phyloP scores from a whole-genome alignment of 2,797 vertebrate genomes.

The Enoplosus armatus region DNA sequence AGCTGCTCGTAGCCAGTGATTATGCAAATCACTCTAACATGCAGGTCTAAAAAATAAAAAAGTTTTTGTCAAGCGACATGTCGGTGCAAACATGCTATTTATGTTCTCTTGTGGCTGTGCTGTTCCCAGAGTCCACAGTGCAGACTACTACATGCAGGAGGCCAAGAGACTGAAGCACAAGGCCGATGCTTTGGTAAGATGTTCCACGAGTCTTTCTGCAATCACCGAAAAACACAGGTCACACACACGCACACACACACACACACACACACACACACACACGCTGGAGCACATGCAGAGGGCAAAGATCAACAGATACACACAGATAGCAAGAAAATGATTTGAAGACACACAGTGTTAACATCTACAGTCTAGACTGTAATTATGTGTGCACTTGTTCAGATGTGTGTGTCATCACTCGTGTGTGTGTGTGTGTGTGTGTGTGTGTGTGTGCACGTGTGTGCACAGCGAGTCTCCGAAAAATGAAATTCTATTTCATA shows the following conservation, averaged over 20 bases:
- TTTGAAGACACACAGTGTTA: constrained; percentile 43
- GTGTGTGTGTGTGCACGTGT: too few species aligned
- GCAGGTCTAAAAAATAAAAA: background rate
- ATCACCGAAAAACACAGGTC: background rate
- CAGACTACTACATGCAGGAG: constrained; percentile 98
- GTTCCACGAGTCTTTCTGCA: constrained; percentile 7
- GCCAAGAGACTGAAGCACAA: constrained; percentile 98
- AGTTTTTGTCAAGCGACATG: constrained; percentile 36
- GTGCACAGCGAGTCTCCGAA: constrained; percentile 24
- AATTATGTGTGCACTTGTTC: constrained; percentile 25
- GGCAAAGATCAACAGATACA: constrained; percentile 1
- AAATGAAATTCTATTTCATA: constrained; percentile 60
- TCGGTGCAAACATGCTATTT: constrained; percentile 23
- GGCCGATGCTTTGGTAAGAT: constrained; percentile 94
- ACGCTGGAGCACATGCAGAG: background rate
- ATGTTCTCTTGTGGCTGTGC: constrained; percentile 33
- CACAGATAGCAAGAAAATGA: constrained; percentile 10
- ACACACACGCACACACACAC: constrained; percentile 26
- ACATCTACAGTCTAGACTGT: constrained; percentile 31
- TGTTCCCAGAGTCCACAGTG: constrained; percentile 90
- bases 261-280: constrained; percentile 17
- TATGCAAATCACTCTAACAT: constrained; percentile 59
- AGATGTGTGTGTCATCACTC: constrained; percentile 12
- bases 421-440: too few species aligned
- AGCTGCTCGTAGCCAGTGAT: constrained; percentile 39